A percentile compares a stretch with the other conserved stretches of the same genome.
Evolutionary conservation across 2,888 invertebrate species (phyloP).

Genomic region (Tiliacea aurago): DNA sequence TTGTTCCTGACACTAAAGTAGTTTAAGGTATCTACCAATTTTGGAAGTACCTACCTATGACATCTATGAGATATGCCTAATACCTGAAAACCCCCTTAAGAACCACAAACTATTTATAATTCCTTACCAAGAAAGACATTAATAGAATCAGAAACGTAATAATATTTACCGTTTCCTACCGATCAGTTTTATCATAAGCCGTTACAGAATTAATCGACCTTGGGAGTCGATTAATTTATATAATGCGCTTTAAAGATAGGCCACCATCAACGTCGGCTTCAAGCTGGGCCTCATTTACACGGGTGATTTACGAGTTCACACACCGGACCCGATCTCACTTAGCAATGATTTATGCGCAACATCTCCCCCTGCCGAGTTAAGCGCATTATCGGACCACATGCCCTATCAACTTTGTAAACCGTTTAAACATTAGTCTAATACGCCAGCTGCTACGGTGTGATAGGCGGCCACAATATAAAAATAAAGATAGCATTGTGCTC

Average conservation of each 20-base stretch:
- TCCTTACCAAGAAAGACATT: neutral
- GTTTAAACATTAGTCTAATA: constrained; percentile 75
- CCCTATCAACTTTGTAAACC: constrained; percentile 86
- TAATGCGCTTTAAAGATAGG: constrained; percentile 81
- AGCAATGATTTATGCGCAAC: constrained; percentile 89
- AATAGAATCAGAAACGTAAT: constrained; percentile 50
- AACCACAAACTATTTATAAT: neutral
- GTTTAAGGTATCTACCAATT: neutral
- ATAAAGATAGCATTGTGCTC: constrained; percentile 41
- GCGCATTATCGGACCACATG: constrained; percentile 87
- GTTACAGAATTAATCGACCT: constrained; percentile 69
- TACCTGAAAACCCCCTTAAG: too few species aligned
- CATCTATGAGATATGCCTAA: too few species aligned
- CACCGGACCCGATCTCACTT: constrained; percentile 89
- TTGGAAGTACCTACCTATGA: neutral
- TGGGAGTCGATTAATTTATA: constrained; percentile 76
- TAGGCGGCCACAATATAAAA: constrained; percentile 46
- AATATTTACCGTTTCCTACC: constrained; percentile 50
- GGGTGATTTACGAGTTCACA: constrained; percentile 89
- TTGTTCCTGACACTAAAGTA: neutral
- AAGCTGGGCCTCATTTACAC: constrained; percentile 85
- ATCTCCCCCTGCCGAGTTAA: constrained; percentile 86
- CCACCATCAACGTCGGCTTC: constrained; percentile 81
- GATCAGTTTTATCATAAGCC: constrained; percentile 50
- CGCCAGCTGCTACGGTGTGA: constrained; percentile 66